Evolutionary conservation across 2,888 invertebrate species (phyloP), one percentile per base, ranked within the genome.

Genomic region (Laspeyria flexula): DNA sequence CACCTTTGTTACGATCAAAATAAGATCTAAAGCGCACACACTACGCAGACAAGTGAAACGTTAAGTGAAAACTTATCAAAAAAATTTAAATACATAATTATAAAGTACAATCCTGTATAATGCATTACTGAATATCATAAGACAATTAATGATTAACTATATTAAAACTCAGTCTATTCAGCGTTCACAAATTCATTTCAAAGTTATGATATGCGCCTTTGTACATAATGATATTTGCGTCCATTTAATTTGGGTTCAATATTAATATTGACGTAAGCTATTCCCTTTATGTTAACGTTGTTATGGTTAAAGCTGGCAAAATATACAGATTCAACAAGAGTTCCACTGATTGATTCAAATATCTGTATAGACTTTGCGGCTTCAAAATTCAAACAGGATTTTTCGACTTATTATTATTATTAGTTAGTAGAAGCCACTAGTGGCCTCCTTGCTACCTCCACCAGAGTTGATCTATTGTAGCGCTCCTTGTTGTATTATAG

Each of bases 151-250:
- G 46, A 57, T 65, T 53, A 53, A 54, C 43, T 55, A 63, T 55
- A 45, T 53, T 45, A 49, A 56, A 65, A 59, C 53, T 69, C 71
- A 75, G 72, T 72, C 72, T 67, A 65, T 65, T 56, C 37, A 42
- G 45, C 53, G 59, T 66, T 46, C 42, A 56, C 58, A 63, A 68
- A 59, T 61, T 55, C 44, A 59, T 63, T 62, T 56, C 49, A 57
- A 67, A 61, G 57, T 66, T 49, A 56, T 74, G 75, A 77, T 75
- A 78, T 76, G 73, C 57, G 60, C 62, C 46, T 67, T 73, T 71
- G 63, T 73, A 71, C 55, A 64, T 43, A 60, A 54, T 60, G 44
- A 57, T 57, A 57, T 60, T 68, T 60, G 54, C 38, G 43, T 55
- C 40, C 47, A 55, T 57, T 50, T 50, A 49, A 48, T 65, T 57